Evolutionary conservation across 2,797 vertebrate genomes (phyloP), one percentile per base, ranked within the genome.

Genomic region (Smutsia temminckii): DNA sequence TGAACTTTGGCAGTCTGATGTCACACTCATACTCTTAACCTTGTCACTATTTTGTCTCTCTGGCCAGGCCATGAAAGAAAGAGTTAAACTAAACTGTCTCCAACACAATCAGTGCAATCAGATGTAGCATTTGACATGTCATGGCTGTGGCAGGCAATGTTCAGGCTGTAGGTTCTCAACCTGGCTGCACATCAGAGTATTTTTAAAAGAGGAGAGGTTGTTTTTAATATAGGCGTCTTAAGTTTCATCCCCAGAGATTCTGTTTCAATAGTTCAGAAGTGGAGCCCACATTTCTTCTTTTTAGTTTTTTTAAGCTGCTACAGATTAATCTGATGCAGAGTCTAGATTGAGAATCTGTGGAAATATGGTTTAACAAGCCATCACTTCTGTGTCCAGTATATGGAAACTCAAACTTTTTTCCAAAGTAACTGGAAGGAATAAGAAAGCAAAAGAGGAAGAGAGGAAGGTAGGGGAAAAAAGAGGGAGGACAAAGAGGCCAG

Each of bases 201-300:
- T 87, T 74, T 83, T 80, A 57, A 75, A 80, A 81, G 21, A 84
- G 18, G 63, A 7, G 69, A 59, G 53, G 61, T 59, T 79, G 96
- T 92, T 66, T 0, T 5, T 79, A 89, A 79, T n/a, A 59, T 1
- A 51, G 14, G 32, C 32, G 81, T 91, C 71, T 59, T 37, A 79
- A 86, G 25, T 84, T 40, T 96, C n/a, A 53, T 84, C 14, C 34
- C 37, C 8, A 83, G 46, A 87, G 59, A 75, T 83, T 95, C 83
- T 78, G 32, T 80, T 83, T 95, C 59, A 84, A 20, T 78, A 74
- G 51, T 71, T 80, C 88, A 75, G 13, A 89, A 93, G 2, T 71
- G 18, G n/a, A 8, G 37, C 18, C 12, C 16, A 40, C 63, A 17
- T 20, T 79, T 78, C 12, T 75, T 34, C 29, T 69, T 25, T 34